Evolutionary conservation across 2,113 vertebrate species (phyloP).

Genomic region (Micronycteris hirsuta): DNA sequence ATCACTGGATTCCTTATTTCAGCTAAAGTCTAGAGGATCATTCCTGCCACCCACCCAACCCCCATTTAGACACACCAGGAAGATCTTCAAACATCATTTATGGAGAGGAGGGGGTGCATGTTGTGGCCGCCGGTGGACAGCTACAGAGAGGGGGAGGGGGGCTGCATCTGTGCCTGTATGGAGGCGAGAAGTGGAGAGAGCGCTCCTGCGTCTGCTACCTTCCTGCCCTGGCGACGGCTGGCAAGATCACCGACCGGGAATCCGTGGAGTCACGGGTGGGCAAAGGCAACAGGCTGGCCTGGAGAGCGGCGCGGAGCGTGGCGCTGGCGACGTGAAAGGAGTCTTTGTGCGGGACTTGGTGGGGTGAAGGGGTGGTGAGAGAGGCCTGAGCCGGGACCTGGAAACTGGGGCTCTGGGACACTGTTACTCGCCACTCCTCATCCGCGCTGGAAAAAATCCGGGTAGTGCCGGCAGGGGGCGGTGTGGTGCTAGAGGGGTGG

Average conservation of each 20-base stretch:
- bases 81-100: neutral
- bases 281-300: neutral
- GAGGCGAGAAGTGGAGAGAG: neutral
- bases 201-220: neutral
- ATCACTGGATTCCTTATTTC: neutral
- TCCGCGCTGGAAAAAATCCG: neutral
- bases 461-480: neutral
- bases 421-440: neutral
- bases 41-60: neutral
- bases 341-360: conserved; percentile 51
- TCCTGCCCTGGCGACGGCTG: neutral
- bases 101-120: neutral
- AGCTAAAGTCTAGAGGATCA: neutral
- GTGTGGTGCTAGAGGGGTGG: neutral
- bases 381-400: neutral
- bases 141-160: neutral
- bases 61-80: neutral
- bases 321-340: conserved; percentile 43
- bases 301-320: conserved; percentile 3
- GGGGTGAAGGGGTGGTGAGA: neutral
- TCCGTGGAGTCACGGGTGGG: neutral
- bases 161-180: neutral
- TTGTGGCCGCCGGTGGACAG: neutral
- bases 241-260: neutral
- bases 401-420: neutral